Conservation (phyloP, 2,888 invertebrate genomes). For the Brassicogethes aeneus region DNA sequence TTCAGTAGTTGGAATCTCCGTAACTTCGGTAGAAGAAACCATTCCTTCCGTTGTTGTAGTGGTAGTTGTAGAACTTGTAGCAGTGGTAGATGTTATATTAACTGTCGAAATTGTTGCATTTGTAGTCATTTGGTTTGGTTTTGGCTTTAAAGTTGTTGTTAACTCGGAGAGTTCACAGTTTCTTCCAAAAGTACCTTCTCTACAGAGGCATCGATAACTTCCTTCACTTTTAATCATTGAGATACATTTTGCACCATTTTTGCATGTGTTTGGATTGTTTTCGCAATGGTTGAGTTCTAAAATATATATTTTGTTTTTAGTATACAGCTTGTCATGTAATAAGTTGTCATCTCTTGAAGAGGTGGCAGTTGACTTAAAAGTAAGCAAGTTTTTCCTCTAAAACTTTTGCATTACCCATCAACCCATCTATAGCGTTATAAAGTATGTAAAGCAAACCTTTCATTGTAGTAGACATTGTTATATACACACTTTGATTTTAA, state of each 20-base stretch:
- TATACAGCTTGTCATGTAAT: no score
- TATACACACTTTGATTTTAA: no score
- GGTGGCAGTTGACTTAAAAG: no score
- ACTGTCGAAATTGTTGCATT: constrained; percentile 12
- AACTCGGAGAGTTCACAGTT: constrained; percentile 57
- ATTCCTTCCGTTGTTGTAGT: constrained; percentile 3
- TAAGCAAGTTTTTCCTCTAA: no score
- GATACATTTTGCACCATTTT: constrained; percentile 74
- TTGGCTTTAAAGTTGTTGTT: background rate
- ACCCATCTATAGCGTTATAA: no score
- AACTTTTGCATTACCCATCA: no score
- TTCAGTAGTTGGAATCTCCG: background rate
- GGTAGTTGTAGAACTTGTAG: background rate
- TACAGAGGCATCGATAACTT: constrained; percentile 65
- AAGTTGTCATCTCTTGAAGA: no score
- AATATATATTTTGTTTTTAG: no score
- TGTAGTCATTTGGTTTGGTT: no score
- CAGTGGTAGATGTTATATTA: background rate
- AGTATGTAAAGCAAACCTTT: no score
- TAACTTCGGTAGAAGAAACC: constrained; percentile 3
- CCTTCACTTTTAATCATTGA: constrained; percentile 72
- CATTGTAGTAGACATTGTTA: no score
- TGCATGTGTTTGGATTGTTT: constrained; percentile 63
- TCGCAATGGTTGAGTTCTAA: constrained; percentile 78
- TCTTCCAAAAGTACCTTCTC: constrained; percentile 64